Percentiles rank a stretch among this genome's conserved stretches.
Evolutionary conservation across 2,888 invertebrate species (phyloP).

Genomic region (Plagodis pulveraria): DNA sequence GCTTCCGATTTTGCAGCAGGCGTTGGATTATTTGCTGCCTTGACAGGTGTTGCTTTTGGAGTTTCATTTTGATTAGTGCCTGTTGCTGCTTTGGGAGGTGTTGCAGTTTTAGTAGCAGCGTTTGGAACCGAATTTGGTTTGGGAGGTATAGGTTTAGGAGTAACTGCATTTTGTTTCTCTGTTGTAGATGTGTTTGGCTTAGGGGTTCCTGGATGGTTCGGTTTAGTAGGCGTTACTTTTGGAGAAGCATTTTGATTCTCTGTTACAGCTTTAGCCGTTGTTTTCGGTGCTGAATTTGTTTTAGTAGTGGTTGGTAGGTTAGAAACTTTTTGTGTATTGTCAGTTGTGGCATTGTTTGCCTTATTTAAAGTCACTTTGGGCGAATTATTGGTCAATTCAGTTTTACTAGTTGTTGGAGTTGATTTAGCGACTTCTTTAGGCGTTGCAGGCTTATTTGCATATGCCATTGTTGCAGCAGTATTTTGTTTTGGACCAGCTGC

Average conservation of each 20-base stretch:
- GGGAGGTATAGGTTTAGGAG: conserved; percentile 19
- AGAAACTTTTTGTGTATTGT: conserved; percentile 1
- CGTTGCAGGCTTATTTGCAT: conserved; percentile 5
- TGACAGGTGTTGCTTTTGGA: conserved; percentile 13
- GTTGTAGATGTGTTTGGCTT: conserved; percentile 1
- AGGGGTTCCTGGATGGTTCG: not conserved
- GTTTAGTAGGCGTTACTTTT: conserved; percentile 1
- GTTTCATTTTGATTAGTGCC: conserved; percentile 10
- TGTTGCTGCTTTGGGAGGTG: conserved; percentile 3
- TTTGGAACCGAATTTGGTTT: conserved; percentile 8
- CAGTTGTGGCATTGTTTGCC: not conserved
- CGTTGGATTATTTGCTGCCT: not conserved
- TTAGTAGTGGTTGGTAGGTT: not conserved
- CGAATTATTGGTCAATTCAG: conserved; percentile 4
- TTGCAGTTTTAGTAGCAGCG: no score
- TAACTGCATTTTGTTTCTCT: conserved; percentile 5
- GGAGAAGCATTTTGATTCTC: conserved; percentile 3
- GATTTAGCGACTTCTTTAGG: no score
- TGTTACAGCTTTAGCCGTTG: not conserved
- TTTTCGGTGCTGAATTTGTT: not conserved
- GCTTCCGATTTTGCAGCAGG: not conserved
- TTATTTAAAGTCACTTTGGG: conserved; percentile 10
- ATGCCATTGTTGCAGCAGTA: conserved; percentile 8
- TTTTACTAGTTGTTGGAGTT: not conserved
- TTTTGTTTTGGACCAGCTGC: conserved; percentile 7